Evolutionary conservation across 1,140 invertebrate species (phyloP).

Genomic region (Scylla paramamosain): DNA sequence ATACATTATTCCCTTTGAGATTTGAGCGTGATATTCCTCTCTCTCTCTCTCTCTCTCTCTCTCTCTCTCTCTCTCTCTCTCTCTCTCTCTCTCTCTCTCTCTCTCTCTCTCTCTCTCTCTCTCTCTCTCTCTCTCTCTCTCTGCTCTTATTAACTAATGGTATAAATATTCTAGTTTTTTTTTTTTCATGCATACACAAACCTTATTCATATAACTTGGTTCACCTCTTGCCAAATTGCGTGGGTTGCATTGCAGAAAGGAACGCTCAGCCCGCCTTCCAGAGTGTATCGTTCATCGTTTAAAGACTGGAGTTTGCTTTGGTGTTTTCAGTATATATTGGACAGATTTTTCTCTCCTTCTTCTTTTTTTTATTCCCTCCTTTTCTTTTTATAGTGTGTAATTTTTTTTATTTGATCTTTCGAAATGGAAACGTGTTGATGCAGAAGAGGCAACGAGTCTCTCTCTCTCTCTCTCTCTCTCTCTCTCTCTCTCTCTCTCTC

Average conservation of each 20-base stretch:
- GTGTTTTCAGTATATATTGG: not conserved
- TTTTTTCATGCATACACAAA: not conserved
- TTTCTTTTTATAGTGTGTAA: not conserved
- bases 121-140: constrained; percentile 39
- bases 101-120: constrained; percentile 49
- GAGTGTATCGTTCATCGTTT: not conserved
- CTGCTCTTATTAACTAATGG: constrained; percentile 2
- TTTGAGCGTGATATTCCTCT: no score
- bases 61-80: constrained; percentile 60
- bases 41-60: constrained; percentile 48
- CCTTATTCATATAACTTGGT: not conserved
- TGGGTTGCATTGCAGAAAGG: not conserved
- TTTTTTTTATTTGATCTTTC: not conserved
- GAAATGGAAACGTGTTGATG: constrained; percentile 4
- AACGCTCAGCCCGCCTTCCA: not conserved
- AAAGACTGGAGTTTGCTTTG: constrained; percentile 1
- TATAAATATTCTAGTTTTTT: not conserved
- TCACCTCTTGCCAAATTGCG: not conserved
- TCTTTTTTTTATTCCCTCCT: no score
- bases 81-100: constrained; percentile 62
- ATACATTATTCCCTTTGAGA: no score
- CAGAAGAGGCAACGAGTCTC: not conserved
- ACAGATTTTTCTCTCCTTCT: not conserved
- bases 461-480: constrained; percentile 2
- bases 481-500: constrained; percentile 24